Evolutionary conservation across 2,113 vertebrate species (phyloP).

Genomic region (Bambusicola thoracicus): DNA sequence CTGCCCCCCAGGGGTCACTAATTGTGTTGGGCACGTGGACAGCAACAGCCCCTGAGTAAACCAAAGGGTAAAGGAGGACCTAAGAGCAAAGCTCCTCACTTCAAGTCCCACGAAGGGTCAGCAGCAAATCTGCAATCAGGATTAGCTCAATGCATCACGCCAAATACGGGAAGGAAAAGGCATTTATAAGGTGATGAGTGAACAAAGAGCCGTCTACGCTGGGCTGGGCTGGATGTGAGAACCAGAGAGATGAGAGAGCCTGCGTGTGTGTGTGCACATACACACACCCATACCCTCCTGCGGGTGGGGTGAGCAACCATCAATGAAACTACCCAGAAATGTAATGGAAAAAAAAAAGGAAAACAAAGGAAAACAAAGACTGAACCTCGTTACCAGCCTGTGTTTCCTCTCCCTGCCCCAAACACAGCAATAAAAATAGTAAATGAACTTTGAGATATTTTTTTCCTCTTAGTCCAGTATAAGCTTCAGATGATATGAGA

Average conservation of each 20-base stretch:
- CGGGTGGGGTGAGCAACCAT: not conserved
- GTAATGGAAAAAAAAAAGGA: not conserved
- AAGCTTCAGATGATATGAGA: not conserved
- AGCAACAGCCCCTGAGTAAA: not conserved
- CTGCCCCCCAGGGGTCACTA: not conserved
- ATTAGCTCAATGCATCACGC: not conserved
- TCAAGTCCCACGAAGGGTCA: not conserved
- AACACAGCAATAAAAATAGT: constrained; percentile 7
- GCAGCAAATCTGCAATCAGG: not conserved
- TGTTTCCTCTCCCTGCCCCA: not conserved
- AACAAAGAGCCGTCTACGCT: not conserved
- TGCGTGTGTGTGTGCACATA: not conserved
- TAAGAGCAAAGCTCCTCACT: not conserved
- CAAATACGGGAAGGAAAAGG: not conserved
- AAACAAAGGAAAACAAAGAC: constrained; percentile 21
- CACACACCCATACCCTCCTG: constrained; percentile 3
- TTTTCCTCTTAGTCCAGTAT: not conserved
- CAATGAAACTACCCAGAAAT: not conserved
- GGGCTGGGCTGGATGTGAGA: not conserved
- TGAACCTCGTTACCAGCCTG: not conserved
- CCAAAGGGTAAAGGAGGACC: not conserved
- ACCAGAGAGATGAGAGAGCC: not conserved
- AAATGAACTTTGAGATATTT: constrained; percentile 21
- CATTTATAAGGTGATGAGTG: constrained; percentile 65
- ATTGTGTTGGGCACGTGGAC: not conserved